phyloP scores from a whole-genome alignment of 1,140 invertebrate species.

The Drosophila mayri region DNA sequence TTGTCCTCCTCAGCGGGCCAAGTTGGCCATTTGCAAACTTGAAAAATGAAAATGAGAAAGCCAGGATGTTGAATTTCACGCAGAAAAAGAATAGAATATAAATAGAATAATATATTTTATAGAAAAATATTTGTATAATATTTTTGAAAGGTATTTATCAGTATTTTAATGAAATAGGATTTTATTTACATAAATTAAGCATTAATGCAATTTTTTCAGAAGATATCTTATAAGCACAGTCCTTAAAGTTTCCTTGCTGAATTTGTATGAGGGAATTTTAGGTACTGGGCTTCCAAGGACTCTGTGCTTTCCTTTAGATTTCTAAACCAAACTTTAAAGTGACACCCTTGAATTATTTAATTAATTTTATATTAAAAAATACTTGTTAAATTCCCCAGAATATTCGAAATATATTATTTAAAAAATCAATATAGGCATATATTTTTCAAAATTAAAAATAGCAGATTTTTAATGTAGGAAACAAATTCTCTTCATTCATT shows the following conservation, averaged over 20 bases:
- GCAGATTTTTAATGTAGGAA: not conserved
- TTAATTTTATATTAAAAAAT: not conserved
- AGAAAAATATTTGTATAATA: not conserved
- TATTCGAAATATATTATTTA: not conserved
- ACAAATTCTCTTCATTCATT: fast-evolving
- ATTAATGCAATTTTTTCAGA: not conserved
- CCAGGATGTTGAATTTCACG: conserved; percentile 18
- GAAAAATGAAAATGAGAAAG: conserved; percentile 57
- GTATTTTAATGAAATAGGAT: too few species aligned
- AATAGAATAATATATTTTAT: not conserved
- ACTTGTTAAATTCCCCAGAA: not conserved
- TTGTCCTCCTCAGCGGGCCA: conserved; percentile 8
- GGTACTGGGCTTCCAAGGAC: too few species aligned
- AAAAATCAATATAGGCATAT: not conserved
- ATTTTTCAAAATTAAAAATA: not conserved
- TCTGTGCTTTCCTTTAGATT: not conserved
- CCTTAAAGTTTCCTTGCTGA: too few species aligned
- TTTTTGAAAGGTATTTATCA: too few species aligned
- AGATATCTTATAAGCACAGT: not conserved
- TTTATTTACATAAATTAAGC: not conserved
- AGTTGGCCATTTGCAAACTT: conserved; percentile 52
- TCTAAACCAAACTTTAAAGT: not conserved
- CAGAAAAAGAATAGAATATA: not conserved
- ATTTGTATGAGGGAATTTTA: too few species aligned
- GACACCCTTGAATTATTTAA: not conserved